Conservation (phyloP, 2,113 vertebrate genomes). For the Centropristis striata region DNA sequence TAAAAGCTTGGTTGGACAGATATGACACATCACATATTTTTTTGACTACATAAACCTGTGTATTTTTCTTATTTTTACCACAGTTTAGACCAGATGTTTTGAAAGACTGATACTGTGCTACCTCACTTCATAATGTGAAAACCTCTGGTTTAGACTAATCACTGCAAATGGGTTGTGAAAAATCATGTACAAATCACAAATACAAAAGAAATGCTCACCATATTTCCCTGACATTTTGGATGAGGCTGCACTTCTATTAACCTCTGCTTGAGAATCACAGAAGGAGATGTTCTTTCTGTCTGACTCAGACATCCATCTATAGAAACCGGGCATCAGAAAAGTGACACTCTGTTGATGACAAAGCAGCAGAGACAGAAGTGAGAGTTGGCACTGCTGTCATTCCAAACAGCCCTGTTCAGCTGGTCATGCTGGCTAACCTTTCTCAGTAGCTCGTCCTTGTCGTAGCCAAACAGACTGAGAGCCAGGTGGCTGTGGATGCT, state of each 20-base stretch:
- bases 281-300: slow-evolving; percentile 59
- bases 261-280: slow-evolving; percentile 26
- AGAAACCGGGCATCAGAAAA: slow-evolving; percentile 94
- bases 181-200: neutral
- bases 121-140: neutral
- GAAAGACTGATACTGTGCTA: neutral
- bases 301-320: slow-evolving; percentile 83
- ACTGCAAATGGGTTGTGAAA: neutral
- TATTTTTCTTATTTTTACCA: neutral
- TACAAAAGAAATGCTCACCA: slow-evolving; percentile 60
- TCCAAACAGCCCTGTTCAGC: neutral
- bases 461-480: slow-evolving; percentile 90
- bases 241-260: slow-evolving; percentile 27
- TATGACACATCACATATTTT: neutral
- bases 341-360: slow-evolving; percentile 87
- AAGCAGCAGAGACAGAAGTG: slow-evolving; percentile 48
- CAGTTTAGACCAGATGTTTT: neutral
- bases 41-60: neutral
- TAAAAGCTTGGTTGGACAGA: neutral
- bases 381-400: neutral
- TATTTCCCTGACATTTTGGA: slow-evolving; percentile 38
- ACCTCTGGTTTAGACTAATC: neutral
- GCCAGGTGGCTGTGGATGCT: slow-evolving; percentile 89
- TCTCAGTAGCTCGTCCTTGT: slow-evolving; percentile 87
- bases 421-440: slow-evolving; percentile 85